Percentiles rank a stretch among this genome's conserved stretches.
These are phyloP conservation scores for Arvicanthis niloticus DNA, from an alignment of 2,113 vertebrate species.

Conservation along the genomic window DNA sequence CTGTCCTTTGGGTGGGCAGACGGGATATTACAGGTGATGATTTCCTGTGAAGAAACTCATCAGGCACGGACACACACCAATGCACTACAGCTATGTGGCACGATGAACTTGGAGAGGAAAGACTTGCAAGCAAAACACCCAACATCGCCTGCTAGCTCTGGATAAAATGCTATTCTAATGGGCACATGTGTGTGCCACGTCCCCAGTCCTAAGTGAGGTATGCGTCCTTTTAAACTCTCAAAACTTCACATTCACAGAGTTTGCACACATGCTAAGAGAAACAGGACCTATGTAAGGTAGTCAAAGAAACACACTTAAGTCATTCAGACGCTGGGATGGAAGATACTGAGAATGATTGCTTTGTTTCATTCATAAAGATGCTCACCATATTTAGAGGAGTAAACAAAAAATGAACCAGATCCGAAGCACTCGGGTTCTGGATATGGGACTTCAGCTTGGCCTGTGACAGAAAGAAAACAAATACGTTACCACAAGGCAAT, in stretches of 20 bases:
- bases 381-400: constrained; percentile 95
- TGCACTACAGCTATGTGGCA: not conserved
- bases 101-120: too few species aligned
- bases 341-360: not conserved
- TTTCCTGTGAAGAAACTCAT: not conserved
- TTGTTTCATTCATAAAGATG: constrained; percentile 26
- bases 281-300: not conserved
- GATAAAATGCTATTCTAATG: not conserved
- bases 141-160: not conserved
- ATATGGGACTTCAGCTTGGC: constrained; percentile 95
- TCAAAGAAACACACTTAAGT: not conserved
- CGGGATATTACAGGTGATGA: not conserved
- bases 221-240: constrained; percentile 40
- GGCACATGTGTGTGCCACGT: not conserved
- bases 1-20: not conserved
- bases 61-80: too few species aligned
- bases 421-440: constrained; percentile 95
- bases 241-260: not conserved
- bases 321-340: not conserved
- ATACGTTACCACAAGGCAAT: not conserved
- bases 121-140: not conserved
- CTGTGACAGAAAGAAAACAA: constrained; percentile 83
- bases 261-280: not conserved
- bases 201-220: not conserved
- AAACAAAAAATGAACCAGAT: constrained; percentile 97